Evolutionary conservation across 2,888 invertebrate genomes (phyloP).

Genomic region (Palloptera scutellata): DNA sequence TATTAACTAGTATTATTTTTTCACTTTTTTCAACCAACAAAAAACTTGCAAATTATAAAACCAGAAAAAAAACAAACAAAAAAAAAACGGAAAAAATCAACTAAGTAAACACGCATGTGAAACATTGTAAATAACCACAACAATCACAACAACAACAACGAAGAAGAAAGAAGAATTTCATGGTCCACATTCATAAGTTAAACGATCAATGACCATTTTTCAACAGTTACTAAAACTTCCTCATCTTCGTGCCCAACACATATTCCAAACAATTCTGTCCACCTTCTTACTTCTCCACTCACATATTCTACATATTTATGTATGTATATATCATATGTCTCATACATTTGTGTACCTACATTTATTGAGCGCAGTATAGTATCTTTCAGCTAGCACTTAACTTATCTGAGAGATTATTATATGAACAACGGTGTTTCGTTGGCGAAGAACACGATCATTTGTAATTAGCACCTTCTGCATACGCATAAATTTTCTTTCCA

Average conservation of each 20-base stretch:
- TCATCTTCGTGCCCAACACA: neutral
- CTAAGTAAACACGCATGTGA: neutral
- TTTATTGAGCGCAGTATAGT: neutral
- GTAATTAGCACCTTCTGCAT: conserved; percentile 35
- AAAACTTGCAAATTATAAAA: neutral
- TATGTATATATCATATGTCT: no score
- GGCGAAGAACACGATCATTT: conserved; percentile 20
- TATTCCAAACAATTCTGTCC: no score
- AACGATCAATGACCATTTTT: conserved; percentile 24
- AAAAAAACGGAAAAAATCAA: conserved; percentile 7
- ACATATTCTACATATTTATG: no score
- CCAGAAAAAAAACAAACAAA: conserved; percentile 18
- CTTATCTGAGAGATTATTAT: neutral
- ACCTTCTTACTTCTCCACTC: no score
- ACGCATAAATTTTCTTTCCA: no score
- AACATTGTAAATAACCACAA: neutral
- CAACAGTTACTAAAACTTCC: neutral
- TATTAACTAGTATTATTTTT: conserved; percentile 16
- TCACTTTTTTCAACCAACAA: no score
- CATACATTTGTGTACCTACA: no score
- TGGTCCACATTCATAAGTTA: conserved; percentile 30
- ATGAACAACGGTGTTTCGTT: no score
- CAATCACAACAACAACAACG: neutral
- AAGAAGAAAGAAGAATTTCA: neutral
- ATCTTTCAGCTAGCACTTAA: neutral